These are phyloP conservation scores for Corythaixoides concolor DNA, from an alignment of 2,113 vertebrate genomes.

Conservation along the genomic window DNA sequence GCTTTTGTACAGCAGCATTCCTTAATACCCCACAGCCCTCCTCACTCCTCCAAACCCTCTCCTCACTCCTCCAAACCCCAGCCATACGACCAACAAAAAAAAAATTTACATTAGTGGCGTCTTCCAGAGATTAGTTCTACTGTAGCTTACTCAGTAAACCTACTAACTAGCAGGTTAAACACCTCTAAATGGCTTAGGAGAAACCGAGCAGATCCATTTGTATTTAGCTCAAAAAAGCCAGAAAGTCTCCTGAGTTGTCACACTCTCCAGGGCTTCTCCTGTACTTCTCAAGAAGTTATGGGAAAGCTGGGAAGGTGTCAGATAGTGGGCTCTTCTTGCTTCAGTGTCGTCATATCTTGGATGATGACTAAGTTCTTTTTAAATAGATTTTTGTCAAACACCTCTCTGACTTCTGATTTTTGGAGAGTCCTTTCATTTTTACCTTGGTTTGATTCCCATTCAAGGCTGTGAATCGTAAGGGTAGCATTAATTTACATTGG, in stretches of 20 bases:
- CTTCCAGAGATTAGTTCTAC: not conserved
- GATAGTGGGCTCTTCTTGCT: not conserved
- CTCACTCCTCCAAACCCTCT: not conserved
- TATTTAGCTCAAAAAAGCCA: not conserved
- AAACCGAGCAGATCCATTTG: not conserved
- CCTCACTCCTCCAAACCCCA: not conserved
- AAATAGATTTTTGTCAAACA: not conserved
- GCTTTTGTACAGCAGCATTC: not conserved
- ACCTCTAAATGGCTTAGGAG: not conserved
- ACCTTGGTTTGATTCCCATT: not conserved
- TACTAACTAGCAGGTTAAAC: not conserved
- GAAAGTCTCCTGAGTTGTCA: not conserved
- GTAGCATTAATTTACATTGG: not conserved
- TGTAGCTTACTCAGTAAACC: not conserved
- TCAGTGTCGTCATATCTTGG: not conserved
- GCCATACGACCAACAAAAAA: not conserved
- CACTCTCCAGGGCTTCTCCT: not conserved
- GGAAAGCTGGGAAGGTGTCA: not conserved
- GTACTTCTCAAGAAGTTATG: not conserved
- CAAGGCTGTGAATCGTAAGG: not conserved
- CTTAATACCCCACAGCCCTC: accelerated
- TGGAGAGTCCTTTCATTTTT: not conserved
- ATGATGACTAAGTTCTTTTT: not conserved
- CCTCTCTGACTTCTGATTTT: not conserved
- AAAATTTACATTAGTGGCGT: not conserved